Evolutionary conservation across 2,797 vertebrate species (phyloP).

Genomic region (Novumbra hubbsi): DNA sequence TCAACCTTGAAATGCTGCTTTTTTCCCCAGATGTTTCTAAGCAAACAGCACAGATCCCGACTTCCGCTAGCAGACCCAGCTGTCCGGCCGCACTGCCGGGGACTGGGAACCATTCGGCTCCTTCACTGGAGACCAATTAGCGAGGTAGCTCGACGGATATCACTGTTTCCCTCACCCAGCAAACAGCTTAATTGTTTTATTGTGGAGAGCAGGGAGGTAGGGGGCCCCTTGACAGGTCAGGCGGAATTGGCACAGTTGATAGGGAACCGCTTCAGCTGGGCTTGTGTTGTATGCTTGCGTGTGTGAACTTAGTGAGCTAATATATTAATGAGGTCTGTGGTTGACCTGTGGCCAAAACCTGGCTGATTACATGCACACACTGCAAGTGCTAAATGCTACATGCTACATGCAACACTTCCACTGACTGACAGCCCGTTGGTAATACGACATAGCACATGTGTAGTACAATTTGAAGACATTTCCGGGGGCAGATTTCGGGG

Average conservation of each 20-base stretch:
- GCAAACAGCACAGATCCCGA: conserved; percentile 60
- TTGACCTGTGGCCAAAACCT: background rate
- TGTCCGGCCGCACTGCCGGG: conserved; percentile 54
- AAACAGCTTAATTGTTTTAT: conserved; percentile 61
- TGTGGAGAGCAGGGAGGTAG: conserved; percentile 35
- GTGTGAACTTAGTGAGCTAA: background rate
- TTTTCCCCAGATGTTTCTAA: conserved; percentile 78
- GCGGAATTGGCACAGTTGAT: conserved; percentile 20
- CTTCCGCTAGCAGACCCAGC: conserved; percentile 66
- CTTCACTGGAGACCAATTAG: conserved; percentile 61
- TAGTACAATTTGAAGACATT: background rate
- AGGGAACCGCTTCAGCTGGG: conserved; percentile 14
- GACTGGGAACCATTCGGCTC: conserved; percentile 56
- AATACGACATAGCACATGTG: background rate
- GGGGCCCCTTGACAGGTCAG: conserved; percentile 12
- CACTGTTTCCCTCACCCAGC: conserved; percentile 34
- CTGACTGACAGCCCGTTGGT: background rate
- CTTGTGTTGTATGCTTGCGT: background rate
- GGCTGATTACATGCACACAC: background rate
- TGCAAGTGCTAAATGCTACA: background rate
- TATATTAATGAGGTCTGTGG: background rate
- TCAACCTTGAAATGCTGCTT: conserved; percentile 63
- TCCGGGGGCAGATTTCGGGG: too few species aligned
- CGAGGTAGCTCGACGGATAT: conserved; percentile 54
- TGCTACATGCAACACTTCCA: background rate